Evolutionary conservation across 2,888 invertebrate species (phyloP), one percentile per base, ranked within the genome.

Genomic region (Entomobrya multifasciata): DNA sequence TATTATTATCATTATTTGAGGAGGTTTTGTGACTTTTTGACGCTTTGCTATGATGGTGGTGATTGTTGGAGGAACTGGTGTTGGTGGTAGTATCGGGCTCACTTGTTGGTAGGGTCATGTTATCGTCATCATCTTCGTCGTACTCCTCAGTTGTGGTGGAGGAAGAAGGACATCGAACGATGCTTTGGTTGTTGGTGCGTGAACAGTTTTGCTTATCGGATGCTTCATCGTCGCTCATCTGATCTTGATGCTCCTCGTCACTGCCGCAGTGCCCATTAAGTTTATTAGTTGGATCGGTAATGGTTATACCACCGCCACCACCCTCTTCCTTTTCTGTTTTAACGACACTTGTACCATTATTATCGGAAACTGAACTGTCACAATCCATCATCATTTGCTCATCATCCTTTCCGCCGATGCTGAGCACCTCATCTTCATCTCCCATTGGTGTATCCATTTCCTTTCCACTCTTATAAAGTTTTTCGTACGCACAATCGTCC

Each of bases 331-430:
- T 85, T 44, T 79, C 79, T 79, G 57, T 36, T 77, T 47, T 79
- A 79, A 72, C 70, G 67, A 72, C 72, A 78, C 47, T 49, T 60
- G 36, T 62, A 36, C 41, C 20, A 62, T 78, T 78, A 67, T 67
- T 80, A 52, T 88, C 89, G 1, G 90, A 88, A 15, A 87, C 74
- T 15, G 88, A 89, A 77, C 89, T 90, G 88, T 89, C 90, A 85
- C 89, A 89, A 85, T 90, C 91, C 57, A 89, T 88, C 82, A 90
- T 87, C 88, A 90, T 89, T 82, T 87, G 88, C 57, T 90, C 88
- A 74, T 88, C 89, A 82, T 90, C 90, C 30, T 90, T 89, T 67
- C 90, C 47, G 11, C 91, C 91, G 60, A 90, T 90, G 67, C 90
- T 90, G 55, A 91, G 79, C 5, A 91, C 91, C 83, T 91, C 91